Evolutionary conservation across 2,888 invertebrate genomes (phyloP), one percentile per base, ranked within the genome.

Genomic region (Ormyrus thymus): DNA sequence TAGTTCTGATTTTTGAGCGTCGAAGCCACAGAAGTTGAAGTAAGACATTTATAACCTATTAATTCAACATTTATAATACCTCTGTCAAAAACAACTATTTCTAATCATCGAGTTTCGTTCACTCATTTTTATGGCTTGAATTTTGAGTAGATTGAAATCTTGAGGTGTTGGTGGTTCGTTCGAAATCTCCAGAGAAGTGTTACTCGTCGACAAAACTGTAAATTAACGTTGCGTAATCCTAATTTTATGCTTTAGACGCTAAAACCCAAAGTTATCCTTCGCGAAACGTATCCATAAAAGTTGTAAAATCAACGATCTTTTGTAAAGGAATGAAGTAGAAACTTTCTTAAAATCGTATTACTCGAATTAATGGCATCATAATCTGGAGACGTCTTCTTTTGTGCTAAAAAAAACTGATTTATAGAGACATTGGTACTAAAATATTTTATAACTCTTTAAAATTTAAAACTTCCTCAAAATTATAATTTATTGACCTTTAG

Each of bases 151-250:
- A 69, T 73, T 43, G 43, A 66, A 66, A 73, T 8, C 15, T 65
- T 45, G 50, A 70, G 48, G 61, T 68, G 79, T 72, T 43, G 73
- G 69, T 56, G n/a, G 59, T 71, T 75, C 76, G 61, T 29, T 45
- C 66, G 65, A 70, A 79, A 76, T 66, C 55, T 56, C 11, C 61
- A 45, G 65, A 64, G 9, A 58, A 73, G 8, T 65, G 72, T 77
- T 70, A 74, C 74, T 80, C 75, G 75, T 50, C n/a, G 43, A 13
- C 45, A 7, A 15, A 13, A 62, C 8, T 64, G 51, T 80, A 74
- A 80, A 77, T 80, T 80, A 78, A 74, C 8, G 11, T 68, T 58
- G 43, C 45, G 48, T n/a, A 74, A 80, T 71, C 58, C 13, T 48
- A 13, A 68, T 69, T 70, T 70, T 55, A 65, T 50, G 58, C 56